Percentiles rank a stretch among this genome's conserved stretches.
These are phyloP conservation scores for Alaudala cheleensis DNA, from an alignment of 2,113 vertebrate genomes.

Conservation along the genomic window DNA sequence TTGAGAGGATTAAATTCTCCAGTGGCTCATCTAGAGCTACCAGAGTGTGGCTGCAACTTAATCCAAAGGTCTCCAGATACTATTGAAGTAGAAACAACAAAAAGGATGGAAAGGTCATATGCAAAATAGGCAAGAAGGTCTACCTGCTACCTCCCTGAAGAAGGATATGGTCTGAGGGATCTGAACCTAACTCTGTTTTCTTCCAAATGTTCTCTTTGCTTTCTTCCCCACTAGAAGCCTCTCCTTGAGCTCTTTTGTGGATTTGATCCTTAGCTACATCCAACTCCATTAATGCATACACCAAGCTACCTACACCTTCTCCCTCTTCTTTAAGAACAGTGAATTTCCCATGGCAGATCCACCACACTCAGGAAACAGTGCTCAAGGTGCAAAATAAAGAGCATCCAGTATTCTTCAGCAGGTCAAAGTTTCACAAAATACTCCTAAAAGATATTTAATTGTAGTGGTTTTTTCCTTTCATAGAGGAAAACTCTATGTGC, in stretches of 20 bases:
- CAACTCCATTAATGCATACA: background rate
- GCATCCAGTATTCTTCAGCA: background rate
- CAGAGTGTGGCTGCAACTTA: background rate
- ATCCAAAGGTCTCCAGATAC: background rate
- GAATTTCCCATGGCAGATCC: background rate
- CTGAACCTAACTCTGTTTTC: background rate
- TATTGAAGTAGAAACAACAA: background rate
- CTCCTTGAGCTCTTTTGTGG: background rate
- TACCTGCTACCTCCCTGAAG: background rate
- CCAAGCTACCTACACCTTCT: background rate
- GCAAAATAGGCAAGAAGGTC: background rate
- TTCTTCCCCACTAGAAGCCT: background rate
- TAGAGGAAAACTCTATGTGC: background rate
- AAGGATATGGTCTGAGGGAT: background rate
- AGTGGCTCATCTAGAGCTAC: background rate
- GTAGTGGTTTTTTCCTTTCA: background rate
- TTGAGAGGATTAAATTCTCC: background rate
- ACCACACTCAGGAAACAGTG: background rate
- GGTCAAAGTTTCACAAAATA: background rate
- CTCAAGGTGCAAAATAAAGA: background rate
- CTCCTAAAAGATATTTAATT: background rate
- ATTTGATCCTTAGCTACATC: background rate
- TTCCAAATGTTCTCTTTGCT: background rate
- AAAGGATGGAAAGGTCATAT: background rate
- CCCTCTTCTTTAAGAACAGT: background rate